These are phyloP conservation scores for Muscicapa adusta DNA, from an alignment of 2,113 vertebrate genomes.

Conservation along the genomic window DNA sequence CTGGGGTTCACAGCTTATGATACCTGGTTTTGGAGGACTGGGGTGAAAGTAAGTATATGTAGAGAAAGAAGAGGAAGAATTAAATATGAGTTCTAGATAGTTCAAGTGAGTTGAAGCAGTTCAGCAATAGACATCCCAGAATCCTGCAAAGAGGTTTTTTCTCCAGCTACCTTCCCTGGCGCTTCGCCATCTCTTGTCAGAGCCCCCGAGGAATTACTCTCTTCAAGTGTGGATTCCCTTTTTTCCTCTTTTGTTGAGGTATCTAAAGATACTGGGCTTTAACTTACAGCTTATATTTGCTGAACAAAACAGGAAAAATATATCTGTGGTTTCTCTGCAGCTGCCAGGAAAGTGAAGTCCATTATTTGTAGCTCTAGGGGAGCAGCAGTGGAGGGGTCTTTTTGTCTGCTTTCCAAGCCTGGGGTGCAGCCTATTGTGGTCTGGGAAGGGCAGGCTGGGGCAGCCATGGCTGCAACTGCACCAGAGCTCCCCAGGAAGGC, in stretches of 20 bases:
- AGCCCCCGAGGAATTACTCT: background rate
- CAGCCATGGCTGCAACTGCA: background rate
- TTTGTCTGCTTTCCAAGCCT: background rate
- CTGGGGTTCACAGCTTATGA: background rate
- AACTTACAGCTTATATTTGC: background rate
- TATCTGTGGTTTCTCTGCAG: background rate
- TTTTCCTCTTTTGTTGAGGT: background rate
- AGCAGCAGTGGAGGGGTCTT: background rate
- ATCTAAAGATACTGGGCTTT: background rate
- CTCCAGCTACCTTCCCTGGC: background rate
- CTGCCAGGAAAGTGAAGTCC: background rate
- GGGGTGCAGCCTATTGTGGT: background rate
- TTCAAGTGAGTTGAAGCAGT: background rate
- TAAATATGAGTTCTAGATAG: conserved; percentile 3
- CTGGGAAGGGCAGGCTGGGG: background rate
- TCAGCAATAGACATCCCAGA: background rate
- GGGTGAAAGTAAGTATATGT: background rate
- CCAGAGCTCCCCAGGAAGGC: background rate
- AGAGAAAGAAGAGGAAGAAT: background rate
- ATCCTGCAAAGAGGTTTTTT: background rate
- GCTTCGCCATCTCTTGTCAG: rapidly evolving
- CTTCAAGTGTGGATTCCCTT: background rate
- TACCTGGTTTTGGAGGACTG: background rate
- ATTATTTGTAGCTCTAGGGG: background rate
- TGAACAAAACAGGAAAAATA: background rate